A percentile compares a stretch with the other conserved stretches of the same genome.
phyloP scores from a whole-genome alignment of 2,888 invertebrate species.

The Ashinkailepas kermadecensis region DNA sequence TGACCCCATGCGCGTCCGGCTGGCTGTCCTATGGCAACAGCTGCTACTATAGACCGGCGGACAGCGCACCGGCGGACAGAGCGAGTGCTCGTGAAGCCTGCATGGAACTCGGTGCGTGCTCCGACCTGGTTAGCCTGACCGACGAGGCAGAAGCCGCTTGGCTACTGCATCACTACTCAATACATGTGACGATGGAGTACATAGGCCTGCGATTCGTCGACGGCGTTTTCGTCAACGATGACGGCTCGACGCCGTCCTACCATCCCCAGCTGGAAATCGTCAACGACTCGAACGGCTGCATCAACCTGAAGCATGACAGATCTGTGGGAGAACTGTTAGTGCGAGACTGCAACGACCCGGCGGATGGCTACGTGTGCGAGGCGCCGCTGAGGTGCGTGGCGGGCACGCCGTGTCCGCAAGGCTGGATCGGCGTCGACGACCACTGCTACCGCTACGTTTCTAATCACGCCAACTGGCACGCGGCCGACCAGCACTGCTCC shows the following conservation, averaged over 20 bases:
- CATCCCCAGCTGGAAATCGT: neutral
- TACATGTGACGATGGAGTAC: neutral
- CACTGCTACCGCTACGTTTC: conserved; percentile 10
- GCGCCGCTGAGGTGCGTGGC: neutral
- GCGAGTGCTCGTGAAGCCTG: neutral
- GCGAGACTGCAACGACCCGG: too few relatives aligned
- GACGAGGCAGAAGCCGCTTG: neutral
- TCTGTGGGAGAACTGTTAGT: too few relatives aligned
- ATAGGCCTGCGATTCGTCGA: neutral
- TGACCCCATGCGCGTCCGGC: neutral
- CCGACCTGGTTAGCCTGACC: neutral
- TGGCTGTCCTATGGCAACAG: neutral
- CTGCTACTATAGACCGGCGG: neutral
- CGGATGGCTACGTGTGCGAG: neutral
- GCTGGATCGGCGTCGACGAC: conserved; percentile 7
- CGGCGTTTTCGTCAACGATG: neutral
- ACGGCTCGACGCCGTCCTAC: neutral
- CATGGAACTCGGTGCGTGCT: neutral
- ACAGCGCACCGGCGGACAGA: too few relatives aligned
- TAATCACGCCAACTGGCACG: neutral
- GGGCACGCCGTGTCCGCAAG: neutral
- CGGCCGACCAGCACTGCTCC: neutral
- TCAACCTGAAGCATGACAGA: too few relatives aligned
- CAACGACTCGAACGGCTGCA: neutral
- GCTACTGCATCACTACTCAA: neutral